Evolutionary conservation across 1,140 invertebrate genomes (phyloP).

Genomic region (Andricus grossulariae): DNA sequence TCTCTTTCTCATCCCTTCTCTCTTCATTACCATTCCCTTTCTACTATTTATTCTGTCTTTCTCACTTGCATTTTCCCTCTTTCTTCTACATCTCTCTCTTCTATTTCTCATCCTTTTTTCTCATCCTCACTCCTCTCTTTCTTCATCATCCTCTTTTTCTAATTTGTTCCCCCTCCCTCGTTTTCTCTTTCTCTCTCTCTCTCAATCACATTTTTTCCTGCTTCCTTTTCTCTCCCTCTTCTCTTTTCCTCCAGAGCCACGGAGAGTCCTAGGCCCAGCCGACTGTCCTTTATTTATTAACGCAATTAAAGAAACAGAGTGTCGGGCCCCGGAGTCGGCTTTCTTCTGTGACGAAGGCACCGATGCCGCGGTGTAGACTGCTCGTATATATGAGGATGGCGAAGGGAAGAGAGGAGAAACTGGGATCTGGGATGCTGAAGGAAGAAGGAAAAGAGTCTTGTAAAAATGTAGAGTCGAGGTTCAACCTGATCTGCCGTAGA

Average conservation of each 20-base stretch:
- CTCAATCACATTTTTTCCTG: conserved; percentile 31
- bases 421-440: conserved; percentile 1
- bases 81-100: conserved; percentile 43
- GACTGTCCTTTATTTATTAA: conserved; percentile 74
- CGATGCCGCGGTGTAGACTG: conserved; percentile 50
- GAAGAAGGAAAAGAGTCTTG: conserved; percentile 20
- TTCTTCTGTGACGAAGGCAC: conserved; percentile 62
- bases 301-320: conserved; percentile 75
- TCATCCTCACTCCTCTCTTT: conserved; percentile 47
- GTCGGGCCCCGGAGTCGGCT: conserved; percentile 62
- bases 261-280: conserved; percentile 49
- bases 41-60: conserved; percentile 14
- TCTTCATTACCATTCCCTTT: conserved; percentile 26
- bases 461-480: conserved; percentile 6
- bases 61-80: conserved; percentile 32
- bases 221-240: conserved; percentile 44
- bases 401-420: conserved; percentile 33
- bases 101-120: conserved; percentile 23
- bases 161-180: conserved; percentile 38
- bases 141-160: conserved; percentile 37
- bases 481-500: conserved; percentile 50
- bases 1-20: conserved; percentile 42
- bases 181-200: conserved; percentile 40
- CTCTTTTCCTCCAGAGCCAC: conserved; percentile 41
- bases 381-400: conserved; percentile 48